Conservation (phyloP, 1,140 invertebrate species). For the Pteromalus puparum region DNA sequence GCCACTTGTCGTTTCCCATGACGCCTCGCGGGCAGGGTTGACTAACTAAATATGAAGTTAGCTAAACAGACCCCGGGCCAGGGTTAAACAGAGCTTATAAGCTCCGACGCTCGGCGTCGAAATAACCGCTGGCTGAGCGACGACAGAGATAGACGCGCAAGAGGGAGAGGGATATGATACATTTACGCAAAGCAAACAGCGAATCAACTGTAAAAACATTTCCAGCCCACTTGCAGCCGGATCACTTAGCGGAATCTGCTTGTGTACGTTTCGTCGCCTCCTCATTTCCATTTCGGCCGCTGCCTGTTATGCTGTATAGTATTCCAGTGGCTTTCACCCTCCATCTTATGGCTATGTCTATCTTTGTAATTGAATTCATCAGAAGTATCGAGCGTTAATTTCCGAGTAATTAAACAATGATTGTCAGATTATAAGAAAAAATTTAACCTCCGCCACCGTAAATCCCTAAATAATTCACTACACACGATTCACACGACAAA, state of each 20-base stretch:
- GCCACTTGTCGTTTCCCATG: slow-evolving; percentile 74
- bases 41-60: slow-evolving; percentile 75
- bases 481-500: neutral
- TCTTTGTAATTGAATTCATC: neutral
- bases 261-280: slow-evolving; percentile 39
- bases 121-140: slow-evolving; percentile 36
- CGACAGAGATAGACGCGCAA: neutral
- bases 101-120: slow-evolving; percentile 47
- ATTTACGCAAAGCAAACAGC: slow-evolving; percentile 64
- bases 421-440: no score
- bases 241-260: slow-evolving; percentile 63
- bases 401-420: no score
- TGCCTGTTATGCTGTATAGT: neutral
- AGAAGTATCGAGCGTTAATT: no score
- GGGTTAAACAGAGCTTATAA: slow-evolving; percentile 73
- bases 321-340: slow-evolving; percentile 52
- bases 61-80: slow-evolving; percentile 68
- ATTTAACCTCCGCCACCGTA: no score
- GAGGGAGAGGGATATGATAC: slow-evolving; percentile 53
- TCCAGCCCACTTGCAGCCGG: slow-evolving; percentile 56
- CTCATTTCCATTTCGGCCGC: neutral
- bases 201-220: slow-evolving; percentile 74
- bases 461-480: no score
- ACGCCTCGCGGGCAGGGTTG: slow-evolving; percentile 72
- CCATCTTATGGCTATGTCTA: slow-evolving; percentile 12